Evolutionary conservation across 2,797 vertebrate species (phyloP), one percentile per base, ranked within the genome.

Genomic region (Cryptoprocta ferox): DNA sequence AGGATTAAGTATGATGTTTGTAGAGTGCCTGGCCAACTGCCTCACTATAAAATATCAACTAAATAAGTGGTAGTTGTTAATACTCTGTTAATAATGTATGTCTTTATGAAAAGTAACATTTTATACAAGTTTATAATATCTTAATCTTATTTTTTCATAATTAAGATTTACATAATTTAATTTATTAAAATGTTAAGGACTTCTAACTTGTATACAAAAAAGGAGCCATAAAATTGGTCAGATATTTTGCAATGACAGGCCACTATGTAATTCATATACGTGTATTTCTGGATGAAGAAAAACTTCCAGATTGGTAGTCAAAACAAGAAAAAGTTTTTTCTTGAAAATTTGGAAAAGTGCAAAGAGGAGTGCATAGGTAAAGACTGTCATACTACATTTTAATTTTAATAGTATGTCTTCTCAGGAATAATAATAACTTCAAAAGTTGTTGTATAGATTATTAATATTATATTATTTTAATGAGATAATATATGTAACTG

Each of bases 61-160:
- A 56, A 63, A 16, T 78, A 89, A 71, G 30, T 45, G 28, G 15
- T 45, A 50, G 65, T 48, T 71, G 26, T 42, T 95, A 92, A 87
- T 73, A 89, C 32, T 66, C 2, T 48, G 61, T 56, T 87, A 76
- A 83, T 71, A 70, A 71, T 30, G 4, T 50, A 78, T 21, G 13
- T 70, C n/a, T 87, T 91, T 87, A 71, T 35, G 76, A 81, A 80
- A 11, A 91, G 30, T 63, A 76, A 89, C 6, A 24, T 70, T 82
- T 78, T 82, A 81, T 0, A 16, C 11, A 81, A 86, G n/a, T 61
- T 76, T 81, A n/a, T 3, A 45, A 48, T 65, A 63, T 81, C 26
- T 37, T 86, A 50, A 68, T 75, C 28, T 61, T 81, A 86, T 91
- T 37, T 71, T 84, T 91, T 91, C 80, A 37, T 83, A 93, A 53